Evolutionary conservation across 2,113 vertebrate species (phyloP).

Genomic region (Nesoenas mayeri): DNA sequence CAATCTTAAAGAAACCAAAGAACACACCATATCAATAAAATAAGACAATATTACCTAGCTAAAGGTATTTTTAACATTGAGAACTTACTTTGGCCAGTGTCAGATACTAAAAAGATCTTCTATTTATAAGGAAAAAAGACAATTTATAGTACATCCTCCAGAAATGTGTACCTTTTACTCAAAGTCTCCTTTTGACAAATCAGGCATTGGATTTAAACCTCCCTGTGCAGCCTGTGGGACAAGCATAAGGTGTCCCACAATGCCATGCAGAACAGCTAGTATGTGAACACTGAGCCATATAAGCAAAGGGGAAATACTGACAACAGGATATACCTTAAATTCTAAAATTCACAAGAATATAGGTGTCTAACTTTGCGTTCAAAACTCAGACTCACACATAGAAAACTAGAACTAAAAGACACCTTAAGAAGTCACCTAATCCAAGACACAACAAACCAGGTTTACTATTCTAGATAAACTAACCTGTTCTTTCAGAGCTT

Average conservation of each 20-base stretch:
- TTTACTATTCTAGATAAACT: neutral
- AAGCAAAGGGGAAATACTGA: neutral
- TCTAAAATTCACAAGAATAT: neutral
- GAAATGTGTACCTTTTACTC: neutral
- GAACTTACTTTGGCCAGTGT: neutral
- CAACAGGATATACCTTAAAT: neutral
- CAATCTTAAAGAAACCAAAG: conserved; percentile 80
- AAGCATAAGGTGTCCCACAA: neutral
- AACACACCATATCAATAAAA: neutral
- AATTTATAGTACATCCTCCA: neutral
- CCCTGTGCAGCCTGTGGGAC: neutral
- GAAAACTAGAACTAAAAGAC: neutral
- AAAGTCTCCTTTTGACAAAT: neutral
- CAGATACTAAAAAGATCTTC: neutral
- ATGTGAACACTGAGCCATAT: neutral
- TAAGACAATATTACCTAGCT: neutral
- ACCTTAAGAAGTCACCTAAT: neutral
- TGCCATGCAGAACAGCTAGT: neutral
- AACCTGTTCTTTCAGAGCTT: neutral
- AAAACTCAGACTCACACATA: neutral
- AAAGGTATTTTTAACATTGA: neutral
- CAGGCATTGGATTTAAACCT: neutral
- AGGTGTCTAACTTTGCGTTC: neutral
- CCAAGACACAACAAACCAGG: neutral
- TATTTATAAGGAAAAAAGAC: neutral